Evolutionary conservation across 2,888 invertebrate genomes (phyloP).

Genomic region (Conchocele bisecta): DNA sequence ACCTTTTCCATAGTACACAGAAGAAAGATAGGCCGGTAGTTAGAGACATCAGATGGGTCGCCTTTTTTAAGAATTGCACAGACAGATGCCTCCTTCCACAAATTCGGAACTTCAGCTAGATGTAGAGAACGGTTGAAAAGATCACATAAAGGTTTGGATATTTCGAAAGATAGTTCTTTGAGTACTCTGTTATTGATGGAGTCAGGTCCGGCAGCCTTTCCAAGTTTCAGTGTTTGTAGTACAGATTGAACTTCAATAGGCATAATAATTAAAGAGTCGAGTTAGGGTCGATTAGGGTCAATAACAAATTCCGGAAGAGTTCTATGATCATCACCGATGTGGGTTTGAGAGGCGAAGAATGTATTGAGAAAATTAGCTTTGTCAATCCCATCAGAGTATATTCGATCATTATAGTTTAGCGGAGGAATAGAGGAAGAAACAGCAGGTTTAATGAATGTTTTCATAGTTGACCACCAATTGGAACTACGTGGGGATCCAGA

Average conservation of each 20-base stretch:
- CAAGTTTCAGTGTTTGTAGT: not conserved
- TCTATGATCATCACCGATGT: not conserved
- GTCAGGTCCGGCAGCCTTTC: no score
- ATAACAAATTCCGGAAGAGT: not conserved
- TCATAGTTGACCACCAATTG: not conserved
- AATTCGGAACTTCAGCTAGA: constrained; percentile 1
- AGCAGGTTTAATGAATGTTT: not conserved
- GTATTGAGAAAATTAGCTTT: not conserved
- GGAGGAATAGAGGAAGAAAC: not conserved
- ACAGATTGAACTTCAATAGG: not conserved
- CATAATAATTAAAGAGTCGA: not conserved
- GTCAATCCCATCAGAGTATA: not conserved
- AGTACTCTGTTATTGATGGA: constrained; percentile 6
- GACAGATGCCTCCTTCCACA: constrained; percentile 26
- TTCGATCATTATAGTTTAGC: not conserved
- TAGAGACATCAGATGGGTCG: not conserved
- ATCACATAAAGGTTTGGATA: constrained; percentile 16
- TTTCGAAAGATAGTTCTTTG: constrained; percentile 2
- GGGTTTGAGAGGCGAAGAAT: not conserved
- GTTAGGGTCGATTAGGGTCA: not conserved
- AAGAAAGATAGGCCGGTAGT: constrained; percentile 33
- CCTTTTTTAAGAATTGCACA: constrained; percentile 17
- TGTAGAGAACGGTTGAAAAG: constrained; percentile 16
- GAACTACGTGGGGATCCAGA: not conserved
- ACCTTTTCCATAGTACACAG: constrained; percentile 3